Base-by-base conservation (phyloP, 2,113 vertebrate species). In the Cebus imitator region DNA sequence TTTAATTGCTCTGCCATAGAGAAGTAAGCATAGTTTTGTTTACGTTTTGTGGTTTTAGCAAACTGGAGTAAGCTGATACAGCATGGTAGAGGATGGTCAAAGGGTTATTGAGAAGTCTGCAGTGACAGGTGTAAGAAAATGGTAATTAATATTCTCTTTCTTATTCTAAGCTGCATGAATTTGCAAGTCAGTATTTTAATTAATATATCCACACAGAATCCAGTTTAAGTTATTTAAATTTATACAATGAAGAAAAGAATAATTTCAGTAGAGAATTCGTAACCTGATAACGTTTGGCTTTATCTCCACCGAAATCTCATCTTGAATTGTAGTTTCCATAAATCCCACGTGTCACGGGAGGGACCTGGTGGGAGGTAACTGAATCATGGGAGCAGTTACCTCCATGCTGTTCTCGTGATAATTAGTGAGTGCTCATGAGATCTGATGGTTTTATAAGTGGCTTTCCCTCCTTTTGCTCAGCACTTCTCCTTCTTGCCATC, bases 121-220 rank as follows among this genome's bases (percentile, higher is more conserved):
- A 50, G 8, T 35, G 12, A 64, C 37, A 20, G 17, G 6, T 23
- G 0, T 37, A n/a, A 72, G 43, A 52, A 58, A 61, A n/a, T 2
- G n/a, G 3, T 25, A n/a, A 10, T 11, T 13, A 3, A 9, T 2
- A 2, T 70, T 76, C 25, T 2, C 3, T 52, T 27, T 27, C 48
- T 20, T 30, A 16, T 6, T 10, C 17, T 18, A 45, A 75, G 75
- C 16, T 55, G 90, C 20, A 37, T 52, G 17, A 75, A 87, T 45
- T 83, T 87, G 68, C 25, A 94, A 68, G 18, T 5, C 16, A 61
- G 8, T 14, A 12, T 5, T 90, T 3, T 70, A 89, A n/a, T 75
- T 94, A 11, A 30, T 84, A 3, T 2, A 70, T 48, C 10, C n/a
- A 40, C 40, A 25, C 6, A n/a, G 3, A 8, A 80, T 90, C 3